These are phyloP conservation scores for Oithona nana DNA, from an alignment of 2,888 invertebrate genomes.

Conservation along the genomic window DNA sequence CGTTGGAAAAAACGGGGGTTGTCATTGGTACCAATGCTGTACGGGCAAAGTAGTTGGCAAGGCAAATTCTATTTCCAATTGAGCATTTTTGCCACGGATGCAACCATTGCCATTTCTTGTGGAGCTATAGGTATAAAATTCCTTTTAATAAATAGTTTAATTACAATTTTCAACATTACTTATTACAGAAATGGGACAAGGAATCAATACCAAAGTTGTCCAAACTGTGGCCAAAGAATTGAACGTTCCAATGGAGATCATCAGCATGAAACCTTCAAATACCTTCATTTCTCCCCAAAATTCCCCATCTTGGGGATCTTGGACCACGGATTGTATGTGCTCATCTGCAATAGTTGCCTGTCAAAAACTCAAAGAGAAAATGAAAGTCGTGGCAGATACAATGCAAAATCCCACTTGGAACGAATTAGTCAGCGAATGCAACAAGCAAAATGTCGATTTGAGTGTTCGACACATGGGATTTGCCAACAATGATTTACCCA, in stretches of 20 bases:
- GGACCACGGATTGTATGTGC: background rate
- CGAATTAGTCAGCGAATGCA: constrained; percentile 25
- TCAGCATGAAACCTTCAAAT: constrained; percentile 45
- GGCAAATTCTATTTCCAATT: constrained; percentile 19
- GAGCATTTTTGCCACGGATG: constrained; percentile 26
- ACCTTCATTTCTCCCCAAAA: constrained; percentile 30
- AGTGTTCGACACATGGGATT: constrained; percentile 23
- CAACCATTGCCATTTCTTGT: constrained; percentile 43
- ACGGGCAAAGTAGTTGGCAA: constrained; percentile 30
- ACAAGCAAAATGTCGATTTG: constrained; percentile 25
- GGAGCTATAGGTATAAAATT: constrained; percentile 35
- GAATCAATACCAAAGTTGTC: constrained; percentile 51
- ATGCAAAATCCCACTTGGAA: constrained; percentile 23
- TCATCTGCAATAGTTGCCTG: constrained; percentile 27
- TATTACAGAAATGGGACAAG: too few species aligned
- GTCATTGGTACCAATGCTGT: constrained; percentile 44
- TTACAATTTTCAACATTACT: too few species aligned
- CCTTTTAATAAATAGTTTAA: too few species aligned
- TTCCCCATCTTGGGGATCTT: background rate
- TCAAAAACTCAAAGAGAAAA: constrained; percentile 24
- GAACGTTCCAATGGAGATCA: constrained; percentile 45
- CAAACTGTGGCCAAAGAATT: constrained; percentile 53
- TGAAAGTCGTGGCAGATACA: constrained; percentile 26
- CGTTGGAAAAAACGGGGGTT: constrained; percentile 56
- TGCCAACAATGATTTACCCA: constrained; percentile 20